phyloP scores from a whole-genome alignment of 2,888 invertebrate species.

The Mycalesis mineus region DNA sequence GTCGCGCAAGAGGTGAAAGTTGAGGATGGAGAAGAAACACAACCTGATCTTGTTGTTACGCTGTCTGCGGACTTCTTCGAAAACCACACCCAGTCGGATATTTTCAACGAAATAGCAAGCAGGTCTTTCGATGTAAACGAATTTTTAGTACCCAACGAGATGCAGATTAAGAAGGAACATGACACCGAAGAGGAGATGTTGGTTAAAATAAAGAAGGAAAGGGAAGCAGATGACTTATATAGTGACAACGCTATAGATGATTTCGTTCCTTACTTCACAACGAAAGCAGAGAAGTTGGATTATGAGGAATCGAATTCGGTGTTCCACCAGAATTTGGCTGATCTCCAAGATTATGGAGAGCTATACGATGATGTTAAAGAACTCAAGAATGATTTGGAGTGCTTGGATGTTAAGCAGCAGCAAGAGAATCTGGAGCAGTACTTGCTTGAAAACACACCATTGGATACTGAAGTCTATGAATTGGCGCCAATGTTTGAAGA shows the following conservation, averaged over 20 bases:
- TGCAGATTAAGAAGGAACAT: slow-evolving; percentile 65
- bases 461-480: slow-evolving; percentile 61
- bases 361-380: slow-evolving; percentile 58
- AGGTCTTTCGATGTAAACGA: slow-evolving; percentile 71
- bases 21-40: slow-evolving; percentile 50
- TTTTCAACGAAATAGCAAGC: slow-evolving; percentile 63
- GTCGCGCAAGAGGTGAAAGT: slow-evolving; percentile 70
- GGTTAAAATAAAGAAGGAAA: slow-evolving; percentile 57
- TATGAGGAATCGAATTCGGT: slow-evolving; percentile 66
- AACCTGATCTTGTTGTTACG: slow-evolving; percentile 61
- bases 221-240: slow-evolving; percentile 55
- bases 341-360: slow-evolving; percentile 76
- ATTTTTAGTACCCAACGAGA: slow-evolving; percentile 57
- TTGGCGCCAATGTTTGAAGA: slow-evolving; percentile 67
- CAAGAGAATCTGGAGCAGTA: slow-evolving; percentile 64
- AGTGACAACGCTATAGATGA: slow-evolving; percentile 69
- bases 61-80: slow-evolving; percentile 59
- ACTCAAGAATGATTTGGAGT: slow-evolving; percentile 61
- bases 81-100: slow-evolving; percentile 58
- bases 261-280: slow-evolving; percentile 62
- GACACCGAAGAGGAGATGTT: slow-evolving; percentile 35
- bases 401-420: slow-evolving; percentile 60
- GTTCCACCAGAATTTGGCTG: slow-evolving; percentile 78
- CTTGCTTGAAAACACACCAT: slow-evolving; percentile 64
- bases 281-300: slow-evolving; percentile 55